Evolutionary conservation across 35 echinoderm and acorn worm species (phyloP), one percentile per base, ranked within the genome.

Genomic region (Ophiothrix spiculata): DNA sequence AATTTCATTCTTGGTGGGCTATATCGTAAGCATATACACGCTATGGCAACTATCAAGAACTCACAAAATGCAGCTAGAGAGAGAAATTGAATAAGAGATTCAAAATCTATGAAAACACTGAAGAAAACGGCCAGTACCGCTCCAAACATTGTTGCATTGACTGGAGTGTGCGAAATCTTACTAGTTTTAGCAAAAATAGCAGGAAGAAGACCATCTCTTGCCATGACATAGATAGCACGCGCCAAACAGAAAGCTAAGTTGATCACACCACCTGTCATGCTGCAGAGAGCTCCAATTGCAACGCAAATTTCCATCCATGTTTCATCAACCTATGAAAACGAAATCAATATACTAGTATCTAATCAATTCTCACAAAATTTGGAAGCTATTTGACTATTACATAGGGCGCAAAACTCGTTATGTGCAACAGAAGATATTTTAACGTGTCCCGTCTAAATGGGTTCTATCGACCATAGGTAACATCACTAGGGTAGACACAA

Each of bases 181-280:
- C 84, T 85, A 13, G 88, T 90, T 37, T 85, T 75, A 2, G 75
- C 82, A 31, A 90, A 74, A 32, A 90, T 76, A 34, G 84, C 41
- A 31, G 88, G 88, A 3, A 94, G 83, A 1, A 94, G 54, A 12
- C 92, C 92, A 56, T 94, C 92, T 16, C 77, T 69, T 34, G 87
- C 88, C 76, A 94, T 89, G n/a, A 82, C 92, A 64, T 90, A 94
- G 54, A 94, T 94, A 36, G 76, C 83, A 75, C 92, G 39, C 12
- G 92, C 83, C 19, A 94, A 75, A 16, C 87, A 88, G 33, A 76
- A 94, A 25, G 83, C 82, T 37, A 80, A 94, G 77, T 83, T 84
- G 34, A 94, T 75, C 17, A 94, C 46, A 75, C 92, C 82, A 31
- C 88, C 92, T 32, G 92, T 94, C 88, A 94, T 79, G 38, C 92